phyloP scores from a whole-genome alignment of 2,113 vertebrate species.

The Piprites chloris region DNA sequence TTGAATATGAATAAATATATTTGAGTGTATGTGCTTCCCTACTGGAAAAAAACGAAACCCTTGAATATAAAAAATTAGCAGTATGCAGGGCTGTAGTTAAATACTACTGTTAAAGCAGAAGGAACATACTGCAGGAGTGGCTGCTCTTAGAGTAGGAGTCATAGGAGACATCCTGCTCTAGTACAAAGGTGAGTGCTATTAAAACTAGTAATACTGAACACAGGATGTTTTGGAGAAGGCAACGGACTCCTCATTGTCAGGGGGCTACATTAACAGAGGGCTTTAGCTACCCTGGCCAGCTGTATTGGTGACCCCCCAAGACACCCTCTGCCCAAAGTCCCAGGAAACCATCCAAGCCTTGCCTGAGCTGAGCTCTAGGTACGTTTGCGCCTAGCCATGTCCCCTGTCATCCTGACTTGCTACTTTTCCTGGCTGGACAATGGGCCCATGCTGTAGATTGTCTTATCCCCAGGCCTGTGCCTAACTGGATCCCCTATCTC shows the following conservation, averaged over 20 bases:
- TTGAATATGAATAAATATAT: not conserved
- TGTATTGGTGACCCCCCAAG: fast-evolving
- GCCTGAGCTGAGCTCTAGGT: not conserved
- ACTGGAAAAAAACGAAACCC: not conserved
- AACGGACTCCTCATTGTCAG: not conserved
- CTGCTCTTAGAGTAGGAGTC: not conserved
- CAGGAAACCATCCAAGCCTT: not conserved
- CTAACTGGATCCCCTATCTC: fast-evolving
- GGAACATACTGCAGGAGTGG: not conserved
- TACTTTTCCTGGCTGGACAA: not conserved
- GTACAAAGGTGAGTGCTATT: not conserved
- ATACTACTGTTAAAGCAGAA: not conserved
- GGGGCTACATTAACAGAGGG: fast-evolving
- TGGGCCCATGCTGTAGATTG: not conserved
- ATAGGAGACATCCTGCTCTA: not conserved
- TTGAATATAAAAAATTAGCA: not conserved
- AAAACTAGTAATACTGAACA: not conserved
- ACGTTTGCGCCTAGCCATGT: not conserved
- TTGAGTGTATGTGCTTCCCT: not conserved
- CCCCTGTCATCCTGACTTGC: not conserved
- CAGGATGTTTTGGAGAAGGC: not conserved
- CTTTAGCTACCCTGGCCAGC: not conserved
- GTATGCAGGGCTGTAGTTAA: not conserved
- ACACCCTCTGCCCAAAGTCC: not conserved
- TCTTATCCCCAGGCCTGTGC: not conserved